Base-by-base conservation (phyloP, 2,113 vertebrate species). In the Illadopsis cleaveri region DNA sequence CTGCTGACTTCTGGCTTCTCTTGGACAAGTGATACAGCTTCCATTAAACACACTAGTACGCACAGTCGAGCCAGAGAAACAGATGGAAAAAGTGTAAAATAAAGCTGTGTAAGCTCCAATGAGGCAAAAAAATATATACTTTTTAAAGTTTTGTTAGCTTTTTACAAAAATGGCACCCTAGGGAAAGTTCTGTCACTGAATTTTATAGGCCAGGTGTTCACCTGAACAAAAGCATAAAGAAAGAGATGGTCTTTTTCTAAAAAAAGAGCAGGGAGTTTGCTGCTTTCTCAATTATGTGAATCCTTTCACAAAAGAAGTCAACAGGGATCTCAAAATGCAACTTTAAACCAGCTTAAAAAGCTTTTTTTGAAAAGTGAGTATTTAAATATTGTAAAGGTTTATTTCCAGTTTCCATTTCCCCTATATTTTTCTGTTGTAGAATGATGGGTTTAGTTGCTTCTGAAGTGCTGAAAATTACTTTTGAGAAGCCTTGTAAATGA, bases 51-150 rank as follows among this genome's bases (percentile, higher is more conserved):
- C 76, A 53, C 44, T 47, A 47, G 62, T 87, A 82, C 91, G 77
- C 50, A 2, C 76, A 95, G 86, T 10, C 51, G 76, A 97, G 95
- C 70, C 79, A 97, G 91, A 82, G 37, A 97, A 97, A 96, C 97
- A 98, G 96, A 97, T 98, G 95, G 93, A 79, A 81, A 94, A 97
- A 94, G 88, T 90, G 71, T 61, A 82, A 97, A 97, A 96, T 93
- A 95, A 94, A 97, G 84, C 93, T 97, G 84, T 25, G 21, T 96
- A 93, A 96, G 78, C 82, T 96, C 89, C 92, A 94, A 27, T 96
- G 94, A 96, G 81, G 80, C 53, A 89, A 97, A 96, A 96, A 97
- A 89, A 65, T n/a, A 86, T 2, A 68, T 76, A 61, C 56, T 91
- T 97, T 81, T 60, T 2, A 75, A 95, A 95, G 73, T 95, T 95